phyloP scores from a whole-genome alignment of 2,888 invertebrate genomes.

The Cantharis rustica region DNA sequence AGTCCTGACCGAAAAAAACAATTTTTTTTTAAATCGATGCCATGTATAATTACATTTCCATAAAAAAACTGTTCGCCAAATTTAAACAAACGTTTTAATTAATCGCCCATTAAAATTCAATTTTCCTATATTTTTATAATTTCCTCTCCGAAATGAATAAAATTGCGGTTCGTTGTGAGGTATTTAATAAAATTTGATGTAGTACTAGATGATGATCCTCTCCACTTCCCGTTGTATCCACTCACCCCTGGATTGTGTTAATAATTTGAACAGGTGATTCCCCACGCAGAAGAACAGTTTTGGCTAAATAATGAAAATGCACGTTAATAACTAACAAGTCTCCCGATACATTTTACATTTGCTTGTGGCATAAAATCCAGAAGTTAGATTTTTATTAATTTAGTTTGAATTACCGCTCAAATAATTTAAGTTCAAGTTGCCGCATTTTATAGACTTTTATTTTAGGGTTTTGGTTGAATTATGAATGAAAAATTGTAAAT shows the following conservation, averaged over 20 bases:
- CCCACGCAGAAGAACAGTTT: neutral
- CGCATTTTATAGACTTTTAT: too few relatives aligned
- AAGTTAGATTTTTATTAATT: neutral
- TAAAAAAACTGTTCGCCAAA: neutral
- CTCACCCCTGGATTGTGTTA: neutral
- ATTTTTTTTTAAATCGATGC: neutral
- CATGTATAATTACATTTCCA: neutral
- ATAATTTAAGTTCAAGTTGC: neutral
- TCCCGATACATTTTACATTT: neutral
- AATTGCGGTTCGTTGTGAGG: neutral
- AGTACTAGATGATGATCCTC: neutral
- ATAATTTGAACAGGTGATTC: neutral
- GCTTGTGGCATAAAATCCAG: neutral
- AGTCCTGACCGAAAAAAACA: neutral
- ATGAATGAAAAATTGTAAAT: too few relatives aligned
- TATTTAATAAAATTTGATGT: neutral
- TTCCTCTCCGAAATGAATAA: neutral
- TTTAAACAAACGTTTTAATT: neutral
- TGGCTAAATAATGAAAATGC: neutral
- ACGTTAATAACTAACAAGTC: neutral
- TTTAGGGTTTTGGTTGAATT: too few relatives aligned
- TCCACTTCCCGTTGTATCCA: neutral
- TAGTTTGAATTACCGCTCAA: neutral
- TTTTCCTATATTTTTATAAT: neutral
- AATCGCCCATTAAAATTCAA: neutral